These are phyloP conservation scores for Platycheirus rosarum DNA, from an alignment of 2,888 invertebrate species.

Conservation along the genomic window DNA sequence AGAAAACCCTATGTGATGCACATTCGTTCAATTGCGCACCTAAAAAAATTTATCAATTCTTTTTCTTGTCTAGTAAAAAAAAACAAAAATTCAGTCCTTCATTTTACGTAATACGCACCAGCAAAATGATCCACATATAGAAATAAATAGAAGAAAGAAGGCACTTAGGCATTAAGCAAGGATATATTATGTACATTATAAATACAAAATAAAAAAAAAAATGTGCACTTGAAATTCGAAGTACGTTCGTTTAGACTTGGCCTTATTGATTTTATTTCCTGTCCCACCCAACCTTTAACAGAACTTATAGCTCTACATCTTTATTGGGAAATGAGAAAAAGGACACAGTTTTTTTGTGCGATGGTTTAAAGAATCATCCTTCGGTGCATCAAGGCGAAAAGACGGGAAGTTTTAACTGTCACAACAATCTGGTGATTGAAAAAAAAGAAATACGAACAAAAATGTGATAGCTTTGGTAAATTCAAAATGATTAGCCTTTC, in stretches of 20 bases:
- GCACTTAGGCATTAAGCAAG: constrained; percentile 1
- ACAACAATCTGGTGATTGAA: neutral
- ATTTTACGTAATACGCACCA: too few relatives aligned
- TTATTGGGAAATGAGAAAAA: constrained; percentile 12
- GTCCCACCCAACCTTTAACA: constrained; percentile 16
- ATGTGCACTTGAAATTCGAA: constrained; percentile 10
- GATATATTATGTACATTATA: neutral
- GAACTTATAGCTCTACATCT: neutral
- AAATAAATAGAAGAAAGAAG: constrained; percentile 4
- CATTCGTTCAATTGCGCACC: too few relatives aligned
- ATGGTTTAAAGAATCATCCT: constrained; percentile 1
- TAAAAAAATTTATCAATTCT: too few relatives aligned
- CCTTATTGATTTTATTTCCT: constrained; percentile 15
- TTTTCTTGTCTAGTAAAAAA: too few relatives aligned
- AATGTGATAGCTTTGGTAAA: constrained; percentile 28
- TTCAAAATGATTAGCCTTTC: constrained; percentile 53
- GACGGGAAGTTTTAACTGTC: constrained; percentile 20
- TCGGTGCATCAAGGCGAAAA: neutral
- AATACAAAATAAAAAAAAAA: constrained; percentile 11
- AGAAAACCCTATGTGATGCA: too few relatives aligned
- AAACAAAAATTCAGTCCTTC: too few relatives aligned
- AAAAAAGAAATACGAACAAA: constrained; percentile 4
- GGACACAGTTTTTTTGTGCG: neutral
- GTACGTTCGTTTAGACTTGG: constrained; percentile 10
- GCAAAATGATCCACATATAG: constrained; percentile 12